A percentile compares a stretch with the other conserved stretches of the same genome.
phyloP scores from a whole-genome alignment of 2,797 vertebrate genomes.

The Gallinago solitaria region DNA sequence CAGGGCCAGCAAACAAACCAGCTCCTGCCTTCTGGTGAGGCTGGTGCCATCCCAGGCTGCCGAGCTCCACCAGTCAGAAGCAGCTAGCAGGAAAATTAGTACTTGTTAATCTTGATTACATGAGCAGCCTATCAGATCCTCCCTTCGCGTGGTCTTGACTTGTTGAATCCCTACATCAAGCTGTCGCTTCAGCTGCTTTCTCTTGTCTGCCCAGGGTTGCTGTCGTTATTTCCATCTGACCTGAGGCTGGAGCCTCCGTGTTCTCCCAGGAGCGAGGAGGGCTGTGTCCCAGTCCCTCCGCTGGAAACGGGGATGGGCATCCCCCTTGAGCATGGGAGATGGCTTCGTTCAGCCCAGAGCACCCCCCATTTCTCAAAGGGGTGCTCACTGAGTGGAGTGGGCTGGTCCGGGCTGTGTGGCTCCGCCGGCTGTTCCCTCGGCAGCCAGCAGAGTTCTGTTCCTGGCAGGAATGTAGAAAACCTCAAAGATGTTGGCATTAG shows the following conservation, averaged over 20 bases:
- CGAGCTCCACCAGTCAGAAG: neutral
- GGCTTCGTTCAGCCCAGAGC: neutral
- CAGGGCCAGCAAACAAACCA: neutral
- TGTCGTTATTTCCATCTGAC: neutral
- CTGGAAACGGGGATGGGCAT: neutral
- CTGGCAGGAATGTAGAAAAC: neutral
- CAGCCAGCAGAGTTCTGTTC: neutral
- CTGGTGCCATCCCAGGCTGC: neutral
- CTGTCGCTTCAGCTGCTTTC: neutral
- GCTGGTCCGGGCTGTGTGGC: neutral
- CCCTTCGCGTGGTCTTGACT: neutral
- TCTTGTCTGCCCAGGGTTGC: rapidly evolving
- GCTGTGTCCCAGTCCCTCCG: neutral
- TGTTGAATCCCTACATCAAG: neutral
- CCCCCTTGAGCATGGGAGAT: too few species aligned
- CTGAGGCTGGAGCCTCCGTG: rapidly evolving
- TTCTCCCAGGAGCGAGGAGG: neutral
- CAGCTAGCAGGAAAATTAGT: neutral
- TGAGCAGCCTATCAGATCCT: neutral
- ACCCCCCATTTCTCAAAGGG: neutral
- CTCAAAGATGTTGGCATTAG: neutral
- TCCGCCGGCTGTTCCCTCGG: neutral
- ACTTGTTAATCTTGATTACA: neutral
- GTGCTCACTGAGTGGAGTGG: rapidly evolving
- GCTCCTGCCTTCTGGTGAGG: neutral